Base-by-base conservation (phyloP, 2,888 invertebrate genomes). In the Drosophila dives region DNA sequence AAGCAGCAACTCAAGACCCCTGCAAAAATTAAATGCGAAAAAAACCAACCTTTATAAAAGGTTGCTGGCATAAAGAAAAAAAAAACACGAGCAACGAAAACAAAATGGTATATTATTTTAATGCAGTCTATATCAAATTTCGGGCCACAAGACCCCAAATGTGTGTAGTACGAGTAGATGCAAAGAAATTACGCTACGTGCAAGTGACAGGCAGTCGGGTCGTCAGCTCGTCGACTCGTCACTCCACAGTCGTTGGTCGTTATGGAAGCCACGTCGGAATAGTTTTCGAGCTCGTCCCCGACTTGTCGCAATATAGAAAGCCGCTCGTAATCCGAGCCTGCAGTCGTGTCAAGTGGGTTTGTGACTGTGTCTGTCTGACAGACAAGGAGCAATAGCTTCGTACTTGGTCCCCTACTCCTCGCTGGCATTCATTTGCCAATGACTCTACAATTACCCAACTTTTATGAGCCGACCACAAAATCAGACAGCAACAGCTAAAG, bases 91-190 rank as follows among this genome's bases (percentile, higher is more conserved):
- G 53, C 59, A 73, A 70, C 51, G 69, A 74, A 80, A 84, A 86
- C 72, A 82, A 78, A 82, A 85, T 67, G 80, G 66, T 73, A 76
- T 82, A 87, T 82, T 85, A 87, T 84, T 86, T 82, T 80, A 84
- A 80, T 82, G 82, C 75, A 82, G 83, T 81, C 72, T 69, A 85
- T 85, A 85, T 85, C 88, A 80, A 85, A 85, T 85, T 85, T 87
- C 85, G 80, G 67, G 66, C 53, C 63, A 68, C 64, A 67, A 64
- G 75, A 79, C 69, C 68, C 61, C 63, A 50, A 51, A 15, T 45
- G 20, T 45, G 45, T 64, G 56, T 29, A 49, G 64, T 74, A 32
- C 42, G 54, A 40, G 74, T 33, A 66, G 67, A 76, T 83, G 81
- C 49, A 72, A 80, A 72, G 45, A 77, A 76, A 76, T 69, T 59